A percentile compares a stretch with the other conserved stretches of the same genome.
Conservation (phyloP, 2,113 vertebrate genomes). For the Atlantisia rogersi region DNA sequence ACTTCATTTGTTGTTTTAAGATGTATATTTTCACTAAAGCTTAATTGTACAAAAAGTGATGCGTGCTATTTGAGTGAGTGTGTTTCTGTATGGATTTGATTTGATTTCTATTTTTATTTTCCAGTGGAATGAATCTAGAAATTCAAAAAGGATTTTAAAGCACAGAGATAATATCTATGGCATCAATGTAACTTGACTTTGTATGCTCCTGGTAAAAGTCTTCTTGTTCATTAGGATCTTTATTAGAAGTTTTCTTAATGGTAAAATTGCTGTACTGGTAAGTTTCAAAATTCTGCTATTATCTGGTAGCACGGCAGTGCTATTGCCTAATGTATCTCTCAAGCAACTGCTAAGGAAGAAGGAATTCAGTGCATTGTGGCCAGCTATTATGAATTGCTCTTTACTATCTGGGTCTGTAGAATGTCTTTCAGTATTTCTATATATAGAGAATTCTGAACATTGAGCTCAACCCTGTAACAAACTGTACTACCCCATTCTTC, state of each 20-base stretch:
- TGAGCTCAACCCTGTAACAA: background rate
- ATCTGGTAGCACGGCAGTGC: background rate
- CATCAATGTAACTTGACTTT: slow-evolving; percentile 12
- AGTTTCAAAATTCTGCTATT: background rate
- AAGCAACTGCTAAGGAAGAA: background rate
- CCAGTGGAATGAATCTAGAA: slow-evolving; percentile 12
- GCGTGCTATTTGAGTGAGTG: slow-evolving; percentile 84
- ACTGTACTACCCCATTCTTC: background rate
- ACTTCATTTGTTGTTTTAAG: slow-evolving; percentile 90
- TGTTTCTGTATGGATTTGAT: slow-evolving; percentile 68
- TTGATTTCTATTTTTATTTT: background rate
- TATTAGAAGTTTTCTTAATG: slow-evolving; percentile 13
- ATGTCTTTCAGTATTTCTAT: background rate
- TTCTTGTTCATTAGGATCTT: slow-evolving; percentile 1
- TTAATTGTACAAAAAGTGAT: slow-evolving; percentile 88
- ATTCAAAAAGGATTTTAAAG: slow-evolving; percentile 42
- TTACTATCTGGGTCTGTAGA: background rate
- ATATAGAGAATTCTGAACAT: background rate
- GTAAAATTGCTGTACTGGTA: background rate
- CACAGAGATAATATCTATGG: slow-evolving; percentile 20
- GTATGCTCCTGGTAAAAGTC: slow-evolving; percentile 11
- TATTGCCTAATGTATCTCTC: background rate
- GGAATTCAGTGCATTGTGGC: background rate
- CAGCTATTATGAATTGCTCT: slow-evolving; percentile 1
- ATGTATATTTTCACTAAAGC: slow-evolving; percentile 94